Percentiles rank a stretch among this genome's conserved stretches.
Evolutionary conservation across 2,888 invertebrate genomes (phyloP).

Genomic region (Amblyjoppa proteus): DNA sequence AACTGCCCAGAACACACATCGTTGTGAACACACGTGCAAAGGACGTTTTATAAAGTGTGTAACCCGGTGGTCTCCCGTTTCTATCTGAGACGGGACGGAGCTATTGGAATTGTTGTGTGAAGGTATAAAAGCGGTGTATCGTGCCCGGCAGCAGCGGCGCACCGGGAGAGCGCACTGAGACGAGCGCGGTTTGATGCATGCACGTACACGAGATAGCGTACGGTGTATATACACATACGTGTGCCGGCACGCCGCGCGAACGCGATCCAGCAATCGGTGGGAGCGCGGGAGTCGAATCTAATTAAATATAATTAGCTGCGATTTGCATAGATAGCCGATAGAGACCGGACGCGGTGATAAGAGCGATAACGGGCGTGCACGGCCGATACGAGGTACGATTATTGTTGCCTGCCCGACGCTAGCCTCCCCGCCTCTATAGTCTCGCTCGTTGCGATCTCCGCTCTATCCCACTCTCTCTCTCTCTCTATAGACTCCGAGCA

Average conservation of each 20-base stretch:
- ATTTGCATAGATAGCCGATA: slow-evolving; percentile 85
- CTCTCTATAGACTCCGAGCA: slow-evolving; percentile 31
- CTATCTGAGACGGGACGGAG: slow-evolving; percentile 3
- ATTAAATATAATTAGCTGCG: slow-evolving; percentile 85
- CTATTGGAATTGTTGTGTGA: slow-evolving; percentile 54
- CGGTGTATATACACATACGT: slow-evolving; percentile 33
- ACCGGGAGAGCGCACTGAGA: slow-evolving; percentile 51
- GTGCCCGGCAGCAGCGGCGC: slow-evolving; percentile 27
- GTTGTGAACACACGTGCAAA: slow-evolving; percentile 11
- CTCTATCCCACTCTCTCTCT: slow-evolving; percentile 27
- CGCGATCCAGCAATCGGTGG: slow-evolving; percentile 79
- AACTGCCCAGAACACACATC: neutral
- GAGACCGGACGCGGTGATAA: slow-evolving; percentile 84
- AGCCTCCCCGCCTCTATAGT: slow-evolving; percentile 21
- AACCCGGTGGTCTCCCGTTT: slow-evolving; percentile 44
- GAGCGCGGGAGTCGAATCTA: slow-evolving; percentile 84
- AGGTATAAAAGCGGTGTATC: slow-evolving; percentile 38
- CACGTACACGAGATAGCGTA: slow-evolving; percentile 50
- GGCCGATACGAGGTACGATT: slow-evolving; percentile 83
- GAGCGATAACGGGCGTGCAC: slow-evolving; percentile 83
- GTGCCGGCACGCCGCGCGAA: slow-evolving; percentile 66
- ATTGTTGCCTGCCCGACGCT: slow-evolving; percentile 80
- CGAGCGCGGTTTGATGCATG: slow-evolving; percentile 48
- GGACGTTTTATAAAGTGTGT: slow-evolving; percentile 30
- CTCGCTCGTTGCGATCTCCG: slow-evolving; percentile 48